Conservation (phyloP, 1,140 invertebrate genomes). For the Scaptomyza pallida region DNA sequence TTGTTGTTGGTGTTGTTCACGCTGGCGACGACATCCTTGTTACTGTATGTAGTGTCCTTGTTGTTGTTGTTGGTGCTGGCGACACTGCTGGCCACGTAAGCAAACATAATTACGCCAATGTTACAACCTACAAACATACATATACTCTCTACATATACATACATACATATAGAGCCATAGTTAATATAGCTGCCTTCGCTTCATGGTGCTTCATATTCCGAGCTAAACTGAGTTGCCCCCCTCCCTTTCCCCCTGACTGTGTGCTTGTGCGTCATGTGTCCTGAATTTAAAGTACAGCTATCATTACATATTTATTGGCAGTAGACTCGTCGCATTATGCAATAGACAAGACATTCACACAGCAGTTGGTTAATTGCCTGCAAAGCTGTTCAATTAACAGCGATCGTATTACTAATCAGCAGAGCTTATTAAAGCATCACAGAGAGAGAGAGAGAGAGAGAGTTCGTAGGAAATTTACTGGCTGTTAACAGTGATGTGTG, state of each 20-base stretch:
- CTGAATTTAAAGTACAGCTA: constrained; percentile 25
- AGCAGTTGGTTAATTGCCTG: constrained; percentile 1
- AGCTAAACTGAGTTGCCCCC: too few species aligned
- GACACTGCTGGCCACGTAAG: constrained; percentile 64
- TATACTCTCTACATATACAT: too few species aligned
- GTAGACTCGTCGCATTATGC: neutral
- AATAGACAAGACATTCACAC: neutral
- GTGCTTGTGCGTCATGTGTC: constrained; percentile 45
- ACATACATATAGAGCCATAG: constrained; percentile 3
- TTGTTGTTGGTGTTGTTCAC: constrained; percentile 39
- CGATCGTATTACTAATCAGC: neutral
- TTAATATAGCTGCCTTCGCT: constrained; percentile 8
- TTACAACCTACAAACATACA: constrained; percentile 47
- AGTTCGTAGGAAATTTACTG: too few species aligned
- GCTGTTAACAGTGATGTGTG: too few species aligned
- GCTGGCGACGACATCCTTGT: constrained; percentile 53
- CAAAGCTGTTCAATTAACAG: neutral
- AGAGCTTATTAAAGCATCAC: too few species aligned
- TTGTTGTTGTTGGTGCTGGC: constrained; percentile 13
- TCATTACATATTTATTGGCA: constrained; percentile 30
- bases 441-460: too few species aligned
- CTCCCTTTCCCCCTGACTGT: constrained; percentile 12
- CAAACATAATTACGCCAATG: constrained; percentile 79
- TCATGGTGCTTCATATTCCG: constrained; percentile 13
- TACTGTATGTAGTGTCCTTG: constrained; percentile 34